Evolutionary conservation across 2,888 invertebrate genomes (phyloP).

Genomic region (Drosophila leonis): DNA sequence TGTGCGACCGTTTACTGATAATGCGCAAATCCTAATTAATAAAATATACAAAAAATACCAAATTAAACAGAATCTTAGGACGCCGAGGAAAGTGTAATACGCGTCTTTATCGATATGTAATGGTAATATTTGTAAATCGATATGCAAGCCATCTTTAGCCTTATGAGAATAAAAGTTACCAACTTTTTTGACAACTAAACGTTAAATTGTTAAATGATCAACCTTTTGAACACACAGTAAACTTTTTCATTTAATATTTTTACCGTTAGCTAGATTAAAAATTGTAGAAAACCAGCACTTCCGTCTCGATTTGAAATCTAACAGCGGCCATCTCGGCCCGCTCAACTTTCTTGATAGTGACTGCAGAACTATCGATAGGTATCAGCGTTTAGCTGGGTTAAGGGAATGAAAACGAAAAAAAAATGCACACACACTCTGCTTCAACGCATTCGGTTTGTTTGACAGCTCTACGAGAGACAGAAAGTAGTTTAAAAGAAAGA

Average conservation of each 20-base stretch:
- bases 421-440: slow-evolving; percentile 54
- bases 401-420: slow-evolving; percentile 36
- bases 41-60: background rate
- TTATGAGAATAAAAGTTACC: too few species aligned
- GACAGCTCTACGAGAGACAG: slow-evolving; percentile 51
- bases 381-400: slow-evolving; percentile 8
- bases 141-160: background rate
- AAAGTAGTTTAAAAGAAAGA: slow-evolving; percentile 61
- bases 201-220: background rate
- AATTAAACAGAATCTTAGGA: background rate
- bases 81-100: background rate
- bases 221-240: background rate
- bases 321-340: background rate
- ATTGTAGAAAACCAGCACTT: background rate
- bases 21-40: background rate
- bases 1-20: background rate
- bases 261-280: background rate
- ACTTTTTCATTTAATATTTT: background rate
- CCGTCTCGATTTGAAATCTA: background rate
- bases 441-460: slow-evolving; percentile 63
- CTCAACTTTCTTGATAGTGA: slow-evolving; percentile 1
- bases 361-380: slow-evolving; percentile 36
- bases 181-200: background rate
- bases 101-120: background rate
- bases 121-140: background rate